Base-by-base conservation (phyloP, 2,113 vertebrate genomes). In the Egretta garzetta region DNA sequence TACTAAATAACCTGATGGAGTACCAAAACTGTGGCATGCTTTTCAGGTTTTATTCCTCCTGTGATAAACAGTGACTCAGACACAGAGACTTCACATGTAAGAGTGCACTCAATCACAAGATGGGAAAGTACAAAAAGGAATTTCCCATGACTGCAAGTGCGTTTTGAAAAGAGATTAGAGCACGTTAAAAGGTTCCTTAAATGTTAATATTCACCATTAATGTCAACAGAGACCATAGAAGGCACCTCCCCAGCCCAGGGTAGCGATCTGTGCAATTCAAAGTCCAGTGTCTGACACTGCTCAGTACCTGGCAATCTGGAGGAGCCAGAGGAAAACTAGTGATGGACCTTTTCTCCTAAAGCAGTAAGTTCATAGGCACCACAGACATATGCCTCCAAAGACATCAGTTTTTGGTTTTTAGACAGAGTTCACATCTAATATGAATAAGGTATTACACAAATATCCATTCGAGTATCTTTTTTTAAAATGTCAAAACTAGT, bases 41-140 rank as follows among this genome's bases (percentile, higher is more conserved):
- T 97, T 96, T 91, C 83, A 95, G 94, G 92, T 95, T 97, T 94
- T 85, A 83, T 72, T 82, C 62, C 60, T 82, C 66, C 58, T 76
- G 39, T 81, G 43, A 63, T 63, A 80, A 93, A 67, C 1, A 68
- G 68, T 71, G 64, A 92, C 56, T 89, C 80, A 94, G 52, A 67
- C 20, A 58, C 28, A 49, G 23, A 87, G 20, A 81, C 9, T 88
- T 92, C 50, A 55, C 76, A 79, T 12, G 55, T 45, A 90, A 81
- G 33, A 58, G 14, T 52, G 52, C 47, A 59, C 56, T 89, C 56
- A 56, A 43, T 80, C 74, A 8, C 67, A 89, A 92, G 58, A 95
- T 30, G 20, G 86, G 91, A 91, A 97, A 94, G 45, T 60, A 91
- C 86, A 91, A 74, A 86, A 92, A 82, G 73, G 73, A 91, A 95